Conservation (phyloP, 2,113 vertebrate genomes). For the Mus spicilegus region DNA sequence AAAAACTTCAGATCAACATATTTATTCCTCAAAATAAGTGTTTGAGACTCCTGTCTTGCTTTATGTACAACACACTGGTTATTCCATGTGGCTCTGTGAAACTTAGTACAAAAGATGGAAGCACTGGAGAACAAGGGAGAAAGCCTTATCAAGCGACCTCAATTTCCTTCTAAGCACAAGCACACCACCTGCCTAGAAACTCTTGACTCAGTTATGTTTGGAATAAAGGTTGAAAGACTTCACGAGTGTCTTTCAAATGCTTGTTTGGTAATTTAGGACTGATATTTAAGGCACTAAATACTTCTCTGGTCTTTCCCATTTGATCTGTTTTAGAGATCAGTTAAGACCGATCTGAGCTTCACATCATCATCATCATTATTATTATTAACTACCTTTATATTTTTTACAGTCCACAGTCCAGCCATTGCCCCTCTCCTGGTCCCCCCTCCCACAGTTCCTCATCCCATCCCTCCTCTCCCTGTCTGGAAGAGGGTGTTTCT, state of each 20-base stretch:
- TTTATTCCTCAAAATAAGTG: constrained; percentile 14
- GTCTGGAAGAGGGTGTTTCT: no score
- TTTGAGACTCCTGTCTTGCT: not conserved
- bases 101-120: not conserved
- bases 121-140: not conserved
- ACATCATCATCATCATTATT: not conserved
- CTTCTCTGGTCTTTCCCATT: not conserved
- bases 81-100: not conserved
- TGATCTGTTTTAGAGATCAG: constrained; percentile 18
- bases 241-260: constrained; percentile 22
- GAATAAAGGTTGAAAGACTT: not conserved
- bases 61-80: not conserved
- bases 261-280: not conserved
- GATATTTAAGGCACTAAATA: constrained; percentile 24
- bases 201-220: not conserved
- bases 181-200: not conserved
- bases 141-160: not conserved
- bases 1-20: not conserved
- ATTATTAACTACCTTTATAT: no score
- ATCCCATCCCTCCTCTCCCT: no score
- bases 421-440: no score
- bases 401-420: no score
- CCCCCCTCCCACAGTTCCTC: no score
- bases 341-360: not conserved
- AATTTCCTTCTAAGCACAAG: constrained; percentile 9